A percentile compares a stretch with the other conserved stretches of the same genome.
Conservation (phyloP, 2,113 vertebrate genomes). For the Cyanoderma ruficeps region DNA sequence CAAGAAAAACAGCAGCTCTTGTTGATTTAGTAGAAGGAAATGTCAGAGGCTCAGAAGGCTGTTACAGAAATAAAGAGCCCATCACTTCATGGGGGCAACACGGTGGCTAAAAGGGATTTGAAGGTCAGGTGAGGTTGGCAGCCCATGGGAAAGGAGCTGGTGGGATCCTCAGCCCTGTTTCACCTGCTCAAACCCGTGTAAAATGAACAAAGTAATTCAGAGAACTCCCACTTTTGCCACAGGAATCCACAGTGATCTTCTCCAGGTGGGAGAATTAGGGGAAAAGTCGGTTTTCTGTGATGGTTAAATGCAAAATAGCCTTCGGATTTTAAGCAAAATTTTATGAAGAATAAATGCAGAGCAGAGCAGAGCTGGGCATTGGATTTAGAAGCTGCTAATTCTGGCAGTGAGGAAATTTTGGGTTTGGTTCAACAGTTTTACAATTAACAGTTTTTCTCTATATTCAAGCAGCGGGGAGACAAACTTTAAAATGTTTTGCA, state of each 20-base stretch:
- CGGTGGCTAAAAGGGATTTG: neutral
- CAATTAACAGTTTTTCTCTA: neutral
- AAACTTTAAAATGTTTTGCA: conserved; percentile 30
- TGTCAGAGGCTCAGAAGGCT: neutral
- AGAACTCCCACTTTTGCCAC: neutral
- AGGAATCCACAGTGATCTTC: fast-evolving
- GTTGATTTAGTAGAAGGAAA: neutral
- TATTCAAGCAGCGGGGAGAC: neutral
- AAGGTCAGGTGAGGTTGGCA: neutral
- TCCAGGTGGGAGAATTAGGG: neutral
- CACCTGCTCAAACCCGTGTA: neutral
- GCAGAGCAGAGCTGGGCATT: neutral
- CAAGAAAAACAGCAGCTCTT: neutral
- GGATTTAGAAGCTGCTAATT: conserved; percentile 34
- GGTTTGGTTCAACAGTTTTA: conserved; percentile 34
- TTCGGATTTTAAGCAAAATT: neutral
- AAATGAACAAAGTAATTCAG: neutral
- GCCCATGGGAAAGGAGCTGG: neutral
- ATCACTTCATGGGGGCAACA: neutral
- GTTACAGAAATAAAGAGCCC: neutral
- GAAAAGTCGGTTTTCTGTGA: neutral
- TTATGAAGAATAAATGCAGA: neutral
- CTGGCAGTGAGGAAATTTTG: neutral
- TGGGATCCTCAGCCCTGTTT: neutral
- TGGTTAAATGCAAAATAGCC: neutral